Evolutionary conservation across 2,797 vertebrate species (phyloP).

Genomic region (Eupleurogrammus muticus): DNA sequence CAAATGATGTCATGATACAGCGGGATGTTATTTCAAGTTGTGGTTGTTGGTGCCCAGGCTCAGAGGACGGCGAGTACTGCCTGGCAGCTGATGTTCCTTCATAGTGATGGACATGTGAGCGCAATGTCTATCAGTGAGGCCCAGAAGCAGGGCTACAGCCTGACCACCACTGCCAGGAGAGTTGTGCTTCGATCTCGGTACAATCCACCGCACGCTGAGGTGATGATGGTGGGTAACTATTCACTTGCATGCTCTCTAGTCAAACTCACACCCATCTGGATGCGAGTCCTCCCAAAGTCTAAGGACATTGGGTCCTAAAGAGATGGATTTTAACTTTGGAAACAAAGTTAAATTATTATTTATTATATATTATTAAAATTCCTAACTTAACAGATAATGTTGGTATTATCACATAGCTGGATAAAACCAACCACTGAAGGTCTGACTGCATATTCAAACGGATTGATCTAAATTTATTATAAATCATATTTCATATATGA

Average conservation of each 20-base stretch:
- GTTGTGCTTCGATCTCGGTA: slow-evolving; percentile 76
- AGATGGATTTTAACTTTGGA: too few relatives aligned
- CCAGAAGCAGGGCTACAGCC: slow-evolving; percentile 72
- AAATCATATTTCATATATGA: not conserved
- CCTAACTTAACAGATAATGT: not conserved
- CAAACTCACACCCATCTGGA: too few relatives aligned
- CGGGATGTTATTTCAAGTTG: not conserved
- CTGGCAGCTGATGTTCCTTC: slow-evolving; percentile 82
- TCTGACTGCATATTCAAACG: not conserved
- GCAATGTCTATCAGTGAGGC: slow-evolving; percentile 69
- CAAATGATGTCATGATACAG: not conserved
- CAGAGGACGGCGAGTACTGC: slow-evolving; percentile 42
- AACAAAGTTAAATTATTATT: too few relatives aligned
- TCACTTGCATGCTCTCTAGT: too few relatives aligned
- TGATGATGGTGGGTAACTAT: slow-evolving; percentile 53
- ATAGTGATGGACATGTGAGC: slow-evolving; percentile 61
- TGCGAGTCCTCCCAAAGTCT: too few relatives aligned
- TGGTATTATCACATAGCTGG: too few relatives aligned
- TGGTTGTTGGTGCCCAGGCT: slow-evolving; percentile 47
- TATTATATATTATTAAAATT: too few relatives aligned
- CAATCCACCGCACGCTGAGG: slow-evolving; percentile 62
- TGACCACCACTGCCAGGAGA: slow-evolving; percentile 66
- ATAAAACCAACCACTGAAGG: not conserved
- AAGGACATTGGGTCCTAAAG: too few relatives aligned
- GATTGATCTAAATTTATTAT: too few relatives aligned